Conservation (phyloP, 2,888 invertebrate genomes). For the Drosophila percnosoma region DNA sequence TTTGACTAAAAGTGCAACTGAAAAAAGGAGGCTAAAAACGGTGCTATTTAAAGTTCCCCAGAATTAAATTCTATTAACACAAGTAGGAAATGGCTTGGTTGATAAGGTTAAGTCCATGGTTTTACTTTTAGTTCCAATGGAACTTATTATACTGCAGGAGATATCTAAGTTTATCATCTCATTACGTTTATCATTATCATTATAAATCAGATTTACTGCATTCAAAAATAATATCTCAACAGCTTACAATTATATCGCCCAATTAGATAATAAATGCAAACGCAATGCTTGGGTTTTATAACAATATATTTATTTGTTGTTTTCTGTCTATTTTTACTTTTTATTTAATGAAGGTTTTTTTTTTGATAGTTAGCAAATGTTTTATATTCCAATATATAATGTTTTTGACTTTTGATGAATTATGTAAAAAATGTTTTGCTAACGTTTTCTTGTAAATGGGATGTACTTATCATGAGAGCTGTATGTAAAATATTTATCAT, state of each 20-base stretch:
- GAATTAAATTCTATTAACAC: background rate
- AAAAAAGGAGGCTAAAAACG: too few species aligned
- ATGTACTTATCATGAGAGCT: slow-evolving; percentile 25
- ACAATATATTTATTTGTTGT: slow-evolving; percentile 74
- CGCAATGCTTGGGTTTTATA: slow-evolving; percentile 58
- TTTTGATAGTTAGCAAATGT: slow-evolving; percentile 46
- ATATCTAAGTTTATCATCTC: background rate
- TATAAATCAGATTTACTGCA: background rate
- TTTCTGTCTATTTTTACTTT: slow-evolving; percentile 33
- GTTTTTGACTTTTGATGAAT: slow-evolving; percentile 29
- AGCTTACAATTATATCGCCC: background rate
- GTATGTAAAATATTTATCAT: slow-evolving; percentile 32
- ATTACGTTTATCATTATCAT: background rate
- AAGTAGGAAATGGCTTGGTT: background rate
- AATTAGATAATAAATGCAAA: slow-evolving; percentile 4
- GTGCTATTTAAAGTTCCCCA: background rate
- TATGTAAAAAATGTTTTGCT: slow-evolving; percentile 50
- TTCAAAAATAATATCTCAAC: background rate
- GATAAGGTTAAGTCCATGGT: background rate
- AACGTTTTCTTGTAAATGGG: slow-evolving; percentile 30
- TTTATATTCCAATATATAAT: slow-evolving; percentile 63
- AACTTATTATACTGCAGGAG: background rate
- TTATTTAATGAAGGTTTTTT: slow-evolving; percentile 39
- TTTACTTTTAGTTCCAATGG: background rate
- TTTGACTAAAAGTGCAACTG: background rate